Evolutionary conservation across 1,140 invertebrate genomes (phyloP).

Genomic region (Rhysida immarginata): DNA sequence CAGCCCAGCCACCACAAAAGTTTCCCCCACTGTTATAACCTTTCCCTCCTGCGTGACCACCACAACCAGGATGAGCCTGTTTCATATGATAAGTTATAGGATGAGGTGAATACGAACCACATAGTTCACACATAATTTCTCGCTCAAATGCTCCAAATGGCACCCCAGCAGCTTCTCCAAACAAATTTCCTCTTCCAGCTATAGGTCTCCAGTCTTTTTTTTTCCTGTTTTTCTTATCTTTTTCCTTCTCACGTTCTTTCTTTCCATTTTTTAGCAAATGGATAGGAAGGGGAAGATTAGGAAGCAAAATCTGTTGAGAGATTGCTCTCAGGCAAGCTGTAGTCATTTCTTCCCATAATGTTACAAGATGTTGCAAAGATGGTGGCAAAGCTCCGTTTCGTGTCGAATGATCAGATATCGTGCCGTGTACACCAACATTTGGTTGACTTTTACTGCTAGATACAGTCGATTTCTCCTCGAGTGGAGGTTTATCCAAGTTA

Average conservation of each 20-base stretch:
- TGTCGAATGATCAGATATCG: neutral
- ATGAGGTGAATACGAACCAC: constrained; percentile 53
- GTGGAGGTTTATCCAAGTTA: neutral
- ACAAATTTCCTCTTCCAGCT: constrained; percentile 25
- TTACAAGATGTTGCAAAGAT: constrained; percentile 52
- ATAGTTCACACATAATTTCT: constrained; percentile 70
- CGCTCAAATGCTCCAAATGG: constrained; percentile 23
- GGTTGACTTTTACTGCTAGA: neutral
- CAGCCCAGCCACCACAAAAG: constrained; percentile 72
- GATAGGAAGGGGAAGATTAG: constrained; percentile 14
- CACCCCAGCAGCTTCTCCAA: constrained; percentile 23
- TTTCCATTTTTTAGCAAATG: constrained; percentile 9
- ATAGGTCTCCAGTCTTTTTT: constrained; percentile 32
- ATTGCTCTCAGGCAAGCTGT: constrained; percentile 48
- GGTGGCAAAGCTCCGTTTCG: constrained; percentile 44
- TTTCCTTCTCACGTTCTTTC: constrained; percentile 10
- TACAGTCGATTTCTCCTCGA: neutral
- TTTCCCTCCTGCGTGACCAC: constrained; percentile 64
- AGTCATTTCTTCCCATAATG: constrained; percentile 76
- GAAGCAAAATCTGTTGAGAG: constrained; percentile 37
- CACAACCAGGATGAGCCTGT: constrained; percentile 74
- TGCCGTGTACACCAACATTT: neutral
- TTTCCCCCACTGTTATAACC: constrained; percentile 74
- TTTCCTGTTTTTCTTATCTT: constrained; percentile 26
- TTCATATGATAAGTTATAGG: constrained; percentile 86